Conservation (phyloP, 2,797 vertebrate species). For the Melanotaenia pygmaea region DNA sequence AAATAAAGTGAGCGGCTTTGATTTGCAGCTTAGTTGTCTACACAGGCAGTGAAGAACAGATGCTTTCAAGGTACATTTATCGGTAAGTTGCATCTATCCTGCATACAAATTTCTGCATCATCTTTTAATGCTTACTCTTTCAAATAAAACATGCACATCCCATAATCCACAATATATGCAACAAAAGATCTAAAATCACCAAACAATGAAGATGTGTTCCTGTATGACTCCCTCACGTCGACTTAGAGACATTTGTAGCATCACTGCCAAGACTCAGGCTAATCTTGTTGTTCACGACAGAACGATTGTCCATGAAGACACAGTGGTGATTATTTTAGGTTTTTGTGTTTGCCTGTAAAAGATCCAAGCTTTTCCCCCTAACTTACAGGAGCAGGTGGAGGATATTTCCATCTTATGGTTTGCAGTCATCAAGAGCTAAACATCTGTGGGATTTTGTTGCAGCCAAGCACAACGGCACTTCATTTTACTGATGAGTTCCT, state of each 20-base stretch:
- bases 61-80: constrained; percentile 49
- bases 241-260: constrained; percentile 22
- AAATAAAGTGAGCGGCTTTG: constrained; percentile 63
- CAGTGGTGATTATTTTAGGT: constrained; percentile 23
- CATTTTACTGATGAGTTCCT: constrained; percentile 54
- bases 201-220: constrained; percentile 21
- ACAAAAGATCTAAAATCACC: constrained; percentile 3
- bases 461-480: constrained; percentile 52
- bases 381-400: constrained; percentile 30
- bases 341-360: constrained; percentile 31
- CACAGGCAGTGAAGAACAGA: constrained; percentile 37
- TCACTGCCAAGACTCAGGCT: constrained; percentile 34
- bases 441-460: constrained; percentile 45
- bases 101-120: constrained; percentile 39
- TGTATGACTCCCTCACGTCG: constrained; percentile 2
- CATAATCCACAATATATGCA: neutral
- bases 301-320: constrained; percentile 18
- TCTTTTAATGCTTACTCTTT: constrained; percentile 3
- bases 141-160: neutral
- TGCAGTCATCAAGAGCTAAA: constrained; percentile 48
- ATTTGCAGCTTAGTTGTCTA: constrained; percentile 60
- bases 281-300: constrained; percentile 23
- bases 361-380: constrained; percentile 25
- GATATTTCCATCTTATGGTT: constrained; percentile 49
- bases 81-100: constrained; percentile 16